phyloP scores from a whole-genome alignment of 1,140 invertebrate species.

The Mycetomoellerius zeteki region DNA sequence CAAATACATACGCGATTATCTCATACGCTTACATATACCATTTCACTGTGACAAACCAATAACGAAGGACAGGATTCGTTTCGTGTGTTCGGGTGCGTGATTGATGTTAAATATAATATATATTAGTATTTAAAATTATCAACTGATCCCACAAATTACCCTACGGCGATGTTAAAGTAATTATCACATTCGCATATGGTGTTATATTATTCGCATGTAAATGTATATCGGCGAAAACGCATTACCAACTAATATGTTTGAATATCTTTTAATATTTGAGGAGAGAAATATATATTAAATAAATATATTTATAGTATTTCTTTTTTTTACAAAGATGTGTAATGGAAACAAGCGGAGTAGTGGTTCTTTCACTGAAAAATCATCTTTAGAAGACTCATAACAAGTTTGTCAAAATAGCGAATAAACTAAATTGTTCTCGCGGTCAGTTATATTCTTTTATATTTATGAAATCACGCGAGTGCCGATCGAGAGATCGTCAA shows the following conservation, averaged over 20 bases:
- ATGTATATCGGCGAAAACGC: slow-evolving; percentile 43
- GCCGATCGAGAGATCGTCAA: slow-evolving; percentile 6
- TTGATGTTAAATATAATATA: slow-evolving; percentile 48
- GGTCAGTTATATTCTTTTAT: slow-evolving; percentile 44
- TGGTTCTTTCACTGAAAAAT: slow-evolving; percentile 27
- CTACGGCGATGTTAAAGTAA: slow-evolving; percentile 56
- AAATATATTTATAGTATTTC: slow-evolving; percentile 40
- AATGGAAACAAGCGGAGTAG: slow-evolving; percentile 7
- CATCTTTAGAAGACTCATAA: background rate
- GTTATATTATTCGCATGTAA: slow-evolving; percentile 41
- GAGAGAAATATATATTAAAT: slow-evolving; percentile 24
- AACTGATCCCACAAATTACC: slow-evolving; percentile 55
- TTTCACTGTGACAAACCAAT: slow-evolving; percentile 71
- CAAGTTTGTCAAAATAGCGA: background rate
- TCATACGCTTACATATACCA: slow-evolving; percentile 72
- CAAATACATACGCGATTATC: slow-evolving; percentile 78
- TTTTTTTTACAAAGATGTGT: slow-evolving; percentile 19
- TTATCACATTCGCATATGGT: slow-evolving; percentile 55
- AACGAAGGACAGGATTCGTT: slow-evolving; percentile 58
- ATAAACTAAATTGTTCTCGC: slow-evolving; percentile 1
- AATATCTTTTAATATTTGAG: slow-evolving; percentile 14
- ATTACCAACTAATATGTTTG: slow-evolving; percentile 41
- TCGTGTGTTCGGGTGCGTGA: slow-evolving; percentile 60
- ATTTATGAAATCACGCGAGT: slow-evolving; percentile 18
- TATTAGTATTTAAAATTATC: slow-evolving; percentile 55